Base-by-base conservation (phyloP, 2,888 invertebrate genomes). In the Parascotia fuliginaria region DNA sequence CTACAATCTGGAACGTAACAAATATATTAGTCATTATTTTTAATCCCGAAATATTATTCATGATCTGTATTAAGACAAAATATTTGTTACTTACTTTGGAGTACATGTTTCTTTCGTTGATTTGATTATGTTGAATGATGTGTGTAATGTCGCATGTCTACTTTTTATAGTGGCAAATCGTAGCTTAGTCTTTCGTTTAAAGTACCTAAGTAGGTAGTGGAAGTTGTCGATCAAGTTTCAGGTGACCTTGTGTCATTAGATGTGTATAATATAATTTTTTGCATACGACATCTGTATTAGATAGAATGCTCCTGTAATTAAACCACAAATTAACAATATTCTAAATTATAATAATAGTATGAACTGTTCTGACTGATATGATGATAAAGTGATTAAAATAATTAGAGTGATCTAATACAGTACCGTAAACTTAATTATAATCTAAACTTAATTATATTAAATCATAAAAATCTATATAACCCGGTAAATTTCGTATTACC, bases 171-270 rank as follows among this genome's bases (percentile, higher is more conserved):
- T 64, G 54, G 47, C 60, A 66, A 60, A 44, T 60, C 51, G 51
- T 46, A 60, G 55, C 62, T 56, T 44, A 59, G 70, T 67, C 65
- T 64, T 68, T 64, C 57, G 48, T 40, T 38, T 63, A n/a, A n/a
- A n/a, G n/a, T n/a, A n/a, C n/a, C n/a, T n/a, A n/a, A 53, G 65
- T 66, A 65, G 70, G 79, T 75, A 78, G 81, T 81, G 80, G 81
- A 79, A 66, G 61, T 66, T 50, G 70, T 55, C 38, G 55, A 57
- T 58, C 62, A 43, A 51, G 60, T 64, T 60, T 41, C 55, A 38
- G 7, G 7, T 24, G 24, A 24, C 24, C 24, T 32, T 32, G 11
- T 11, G 12, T 32, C 32, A 32, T 32, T 32, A 32, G 3, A n/a
- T n/a, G n/a, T 14, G 5, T 3, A 32, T 13, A 3, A 29, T 11